Conservation (phyloP, 1,140 invertebrate species). For the Bombus breviceps region DNA sequence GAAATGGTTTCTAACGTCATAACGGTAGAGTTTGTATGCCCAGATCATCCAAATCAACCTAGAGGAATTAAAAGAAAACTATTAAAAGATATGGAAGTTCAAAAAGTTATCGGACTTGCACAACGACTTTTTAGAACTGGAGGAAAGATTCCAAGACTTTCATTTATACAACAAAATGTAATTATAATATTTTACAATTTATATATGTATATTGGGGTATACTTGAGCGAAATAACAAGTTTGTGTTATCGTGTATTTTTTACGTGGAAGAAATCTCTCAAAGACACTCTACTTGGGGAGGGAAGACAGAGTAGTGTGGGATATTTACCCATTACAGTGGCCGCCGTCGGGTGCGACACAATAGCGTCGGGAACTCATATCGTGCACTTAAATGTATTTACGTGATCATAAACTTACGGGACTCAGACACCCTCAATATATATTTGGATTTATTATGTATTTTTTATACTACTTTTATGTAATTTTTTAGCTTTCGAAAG, state of each 20-base stretch:
- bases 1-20: conserved; percentile 89
- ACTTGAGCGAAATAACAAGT: neutral
- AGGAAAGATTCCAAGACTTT: conserved; percentile 82
- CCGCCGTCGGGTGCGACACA: no score
- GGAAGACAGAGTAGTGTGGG: no score
- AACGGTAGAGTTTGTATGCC: conserved; percentile 84
- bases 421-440: no score
- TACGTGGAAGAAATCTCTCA: no score
- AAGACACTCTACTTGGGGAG: no score
- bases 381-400: neutral
- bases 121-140: conserved; percentile 87
- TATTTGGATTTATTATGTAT: conserved; percentile 75
- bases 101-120: conserved; percentile 90
- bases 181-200: conserved; percentile 74
- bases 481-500: conserved; percentile 84
- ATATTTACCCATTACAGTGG: no score
- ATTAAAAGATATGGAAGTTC: conserved; percentile 90
- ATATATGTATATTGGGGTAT: conserved; percentile 76
- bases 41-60: conserved; percentile 82
- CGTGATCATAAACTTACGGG: neutral
- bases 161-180: conserved; percentile 84
- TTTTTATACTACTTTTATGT: conserved; percentile 82
- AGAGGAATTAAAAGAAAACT: conserved; percentile 87
- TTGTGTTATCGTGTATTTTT: neutral
- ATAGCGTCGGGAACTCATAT: neutral